Evolutionary conservation across 2,113 vertebrate genomes (phyloP).

Genomic region (Ornithorhynchus anatinus): DNA sequence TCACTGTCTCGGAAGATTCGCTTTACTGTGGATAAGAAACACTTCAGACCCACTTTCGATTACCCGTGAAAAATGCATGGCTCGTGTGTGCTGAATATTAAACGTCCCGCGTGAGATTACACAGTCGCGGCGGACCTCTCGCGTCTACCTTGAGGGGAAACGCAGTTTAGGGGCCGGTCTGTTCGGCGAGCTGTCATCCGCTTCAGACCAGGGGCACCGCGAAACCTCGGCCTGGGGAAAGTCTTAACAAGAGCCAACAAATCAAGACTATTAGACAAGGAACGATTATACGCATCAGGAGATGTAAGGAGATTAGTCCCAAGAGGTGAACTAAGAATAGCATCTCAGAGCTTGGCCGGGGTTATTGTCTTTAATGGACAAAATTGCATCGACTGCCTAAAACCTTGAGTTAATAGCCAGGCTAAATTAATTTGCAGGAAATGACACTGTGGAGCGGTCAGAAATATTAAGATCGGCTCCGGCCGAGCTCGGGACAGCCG

Average conservation of each 20-base stretch:
- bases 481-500: conserved; percentile 29
- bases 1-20: conserved; percentile 38
- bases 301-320: conserved; percentile 43
- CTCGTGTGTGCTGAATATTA: conserved; percentile 37
- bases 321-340: conserved; percentile 47
- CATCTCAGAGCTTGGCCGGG: conserved; percentile 35
- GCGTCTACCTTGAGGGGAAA: too few species aligned
- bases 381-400: conserved; percentile 47
- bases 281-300: conserved; percentile 45
- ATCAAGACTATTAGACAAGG: conserved; percentile 55
- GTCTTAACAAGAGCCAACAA: conserved; percentile 56
- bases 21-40: conserved; percentile 40
- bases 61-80: conserved; percentile 16
- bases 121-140: too few species aligned
- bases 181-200: conserved; percentile 5
- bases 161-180: too few species aligned
- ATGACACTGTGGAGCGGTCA: conserved; percentile 4
- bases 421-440: conserved; percentile 57
- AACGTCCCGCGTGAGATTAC: conserved; percentile 16
- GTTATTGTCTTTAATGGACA: conserved; percentile 61
- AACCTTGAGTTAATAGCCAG: conserved; percentile 54
- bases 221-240: conserved; percentile 20
- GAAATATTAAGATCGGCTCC: conserved; percentile 5
- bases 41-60: not conserved
- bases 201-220: conserved; percentile 12